These are phyloP conservation scores for Eustalomyia histrio DNA, from an alignment of 2,888 invertebrate genomes.

Conservation along the genomic window DNA sequence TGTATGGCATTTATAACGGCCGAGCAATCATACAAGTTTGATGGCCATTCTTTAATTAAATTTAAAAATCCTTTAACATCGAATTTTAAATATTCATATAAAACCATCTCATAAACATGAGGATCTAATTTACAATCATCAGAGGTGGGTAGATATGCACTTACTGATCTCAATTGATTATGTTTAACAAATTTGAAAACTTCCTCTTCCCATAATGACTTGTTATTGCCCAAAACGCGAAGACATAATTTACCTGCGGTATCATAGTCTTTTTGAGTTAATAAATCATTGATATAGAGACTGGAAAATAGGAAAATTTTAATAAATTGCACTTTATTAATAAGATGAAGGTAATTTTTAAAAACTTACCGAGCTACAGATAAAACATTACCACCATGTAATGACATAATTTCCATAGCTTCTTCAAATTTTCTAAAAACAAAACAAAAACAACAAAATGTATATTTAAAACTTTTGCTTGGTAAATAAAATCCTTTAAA, in stretches of 20 bases:
- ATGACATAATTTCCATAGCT: slow-evolving; percentile 90
- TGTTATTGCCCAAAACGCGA: slow-evolving; percentile 90
- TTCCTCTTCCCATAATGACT: slow-evolving; percentile 94
- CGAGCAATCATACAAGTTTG: slow-evolving; percentile 88
- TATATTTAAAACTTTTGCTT: too few relatives aligned
- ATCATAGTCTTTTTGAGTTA: slow-evolving; percentile 85
- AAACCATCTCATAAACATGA: slow-evolving; percentile 95
- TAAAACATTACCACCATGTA: slow-evolving; percentile 81
- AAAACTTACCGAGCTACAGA: slow-evolving; percentile 74
- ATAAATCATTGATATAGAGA: slow-evolving; percentile 90
- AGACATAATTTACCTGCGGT: slow-evolving; percentile 92
- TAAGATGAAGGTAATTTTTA: background rate
- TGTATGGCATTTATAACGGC: slow-evolving; percentile 92
- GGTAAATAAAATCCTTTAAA: too few relatives aligned
- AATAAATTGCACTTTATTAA: background rate
- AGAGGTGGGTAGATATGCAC: slow-evolving; percentile 88
- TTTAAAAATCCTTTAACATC: slow-evolving; percentile 90
- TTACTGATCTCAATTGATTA: slow-evolving; percentile 89
- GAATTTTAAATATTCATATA: slow-evolving; percentile 93
- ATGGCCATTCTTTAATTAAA: slow-evolving; percentile 93
- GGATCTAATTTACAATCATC: slow-evolving; percentile 87
- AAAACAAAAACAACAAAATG: background rate
- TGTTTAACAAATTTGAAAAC: slow-evolving; percentile 93
- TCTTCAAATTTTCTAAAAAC: slow-evolving; percentile 86
- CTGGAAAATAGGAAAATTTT: slow-evolving; percentile 66